Percentiles rank a stretch among this genome's conserved stretches.
These are phyloP conservation scores for Erynnis tages DNA, from an alignment of 2,888 invertebrate genomes.

Conservation along the genomic window DNA sequence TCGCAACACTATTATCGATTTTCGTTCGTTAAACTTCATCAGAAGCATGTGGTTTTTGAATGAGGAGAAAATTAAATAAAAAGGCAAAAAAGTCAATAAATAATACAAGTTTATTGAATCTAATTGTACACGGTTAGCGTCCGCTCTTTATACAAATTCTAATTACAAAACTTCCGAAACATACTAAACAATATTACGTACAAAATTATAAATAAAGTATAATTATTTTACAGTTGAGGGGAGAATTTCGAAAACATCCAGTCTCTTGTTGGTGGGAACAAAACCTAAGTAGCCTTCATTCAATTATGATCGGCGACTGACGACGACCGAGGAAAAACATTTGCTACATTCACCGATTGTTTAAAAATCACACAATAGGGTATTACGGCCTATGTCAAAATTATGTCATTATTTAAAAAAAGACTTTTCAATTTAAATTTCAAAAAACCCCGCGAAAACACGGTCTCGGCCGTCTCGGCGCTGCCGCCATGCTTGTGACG, in stretches of 20 bases:
- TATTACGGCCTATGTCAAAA: too few species aligned
- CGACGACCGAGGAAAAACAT: background rate
- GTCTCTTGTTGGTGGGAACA: slow-evolving; percentile 51
- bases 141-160: slow-evolving; percentile 31
- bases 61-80: slow-evolving; percentile 33
- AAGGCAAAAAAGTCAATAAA: slow-evolving; percentile 52
- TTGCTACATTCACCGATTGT: too few species aligned
- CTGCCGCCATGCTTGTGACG: too few species aligned
- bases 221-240: slow-evolving; percentile 38
- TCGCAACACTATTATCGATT: too few species aligned
- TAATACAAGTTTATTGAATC: slow-evolving; percentile 63
- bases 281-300: slow-evolving; percentile 17
- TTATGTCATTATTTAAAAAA: too few species aligned
- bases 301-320: background rate
- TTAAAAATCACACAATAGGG: too few species aligned
- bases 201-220: slow-evolving; percentile 37
- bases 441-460: too few species aligned
- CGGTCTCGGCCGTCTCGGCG: too few species aligned
- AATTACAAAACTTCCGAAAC: slow-evolving; percentile 30
- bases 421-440: too few species aligned
- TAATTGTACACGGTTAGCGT: slow-evolving; percentile 48
- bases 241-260: slow-evolving; percentile 36
- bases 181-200: slow-evolving; percentile 32
- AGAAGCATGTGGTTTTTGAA: background rate
- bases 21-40: too few species aligned